Evolutionary conservation across 2,113 vertebrate species (phyloP), one percentile per base, ranked within the genome.

Genomic region (Lasiurus cinereus): DNA sequence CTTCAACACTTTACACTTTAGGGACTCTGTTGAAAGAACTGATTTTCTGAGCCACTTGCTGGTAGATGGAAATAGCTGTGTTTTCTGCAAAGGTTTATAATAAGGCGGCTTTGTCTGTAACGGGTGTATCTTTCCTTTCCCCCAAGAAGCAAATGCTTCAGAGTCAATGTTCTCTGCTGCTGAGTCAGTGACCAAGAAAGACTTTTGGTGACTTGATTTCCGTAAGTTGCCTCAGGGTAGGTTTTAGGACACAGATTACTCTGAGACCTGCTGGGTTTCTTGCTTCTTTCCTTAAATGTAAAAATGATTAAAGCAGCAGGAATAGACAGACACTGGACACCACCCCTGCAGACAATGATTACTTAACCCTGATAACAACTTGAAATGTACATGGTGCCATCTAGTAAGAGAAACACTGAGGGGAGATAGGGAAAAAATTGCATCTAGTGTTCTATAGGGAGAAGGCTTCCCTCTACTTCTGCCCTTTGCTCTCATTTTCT

Each of bases 301-400:
- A 29, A 46, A 70, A 67, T 97, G 93, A 95, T 96, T 83, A 80
- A 96, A 96, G 73, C 82, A 93, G 70, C 36, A 93, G 67, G 14
- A 89, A 43, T 22, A 92, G 43, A 84, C 31, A 92, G 39, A 84
- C 27, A 62, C 50, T 43, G 27, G 92, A 56, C 79, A 91, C 12
- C 88, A 21, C 3, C 66, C 18, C 33, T 91, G 43, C 18, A 87
- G 80, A 91, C 93, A 96, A 11, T 46, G 54, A 52, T 31, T 67
- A 83, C 14, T 19, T 74, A 67, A 83, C 50, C 73, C 73, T 85
- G 70, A 82, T 69, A 96, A 96, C 85, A 86, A 76, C 94, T 73
- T 79, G 88, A 92, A 96, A 80, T 77, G 48, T 36, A 78, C 31
- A 64, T 46, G 91, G 72, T 80, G 64, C 48, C 56, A 31, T 70